Percentiles rank a stretch among this genome's conserved stretches.
phyloP scores from a whole-genome alignment of 2,888 invertebrate genomes.

The Galerucella pusilla region DNA sequence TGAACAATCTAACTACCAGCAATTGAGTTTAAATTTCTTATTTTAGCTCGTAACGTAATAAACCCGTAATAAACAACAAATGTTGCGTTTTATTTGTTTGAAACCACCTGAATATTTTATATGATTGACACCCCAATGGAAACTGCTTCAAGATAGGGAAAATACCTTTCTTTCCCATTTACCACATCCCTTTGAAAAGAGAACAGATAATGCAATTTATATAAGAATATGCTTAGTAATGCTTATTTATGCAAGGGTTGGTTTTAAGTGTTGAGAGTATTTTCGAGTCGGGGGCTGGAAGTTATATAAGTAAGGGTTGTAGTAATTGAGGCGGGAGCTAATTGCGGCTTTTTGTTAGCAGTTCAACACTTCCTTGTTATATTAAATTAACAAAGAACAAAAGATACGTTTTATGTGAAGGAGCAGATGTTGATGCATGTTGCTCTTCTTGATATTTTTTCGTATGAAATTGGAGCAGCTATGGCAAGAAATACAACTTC shows the following conservation, averaged over 20 bases:
- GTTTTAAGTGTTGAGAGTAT: constrained; percentile 28
- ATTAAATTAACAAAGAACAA: constrained; percentile 25
- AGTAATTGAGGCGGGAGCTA: constrained; percentile 32
- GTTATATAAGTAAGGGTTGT: constrained; percentile 28
- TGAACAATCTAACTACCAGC: no score
- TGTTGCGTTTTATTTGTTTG: neutral
- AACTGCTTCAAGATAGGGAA: constrained; percentile 12
- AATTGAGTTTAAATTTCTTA: no score
- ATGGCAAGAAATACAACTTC: no score
- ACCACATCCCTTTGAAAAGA: neutral
- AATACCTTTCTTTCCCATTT: neutral
- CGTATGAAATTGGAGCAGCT: no score
- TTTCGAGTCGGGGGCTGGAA: constrained; percentile 12
- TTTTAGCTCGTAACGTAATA: no score
- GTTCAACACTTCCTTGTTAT: constrained; percentile 24
- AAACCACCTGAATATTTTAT: constrained; percentile 19
- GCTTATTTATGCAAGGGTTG: constrained; percentile 39
- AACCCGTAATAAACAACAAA: neutral
- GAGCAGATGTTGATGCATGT: constrained; percentile 16
- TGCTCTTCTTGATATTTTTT: neutral
- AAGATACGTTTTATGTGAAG: constrained; percentile 1
- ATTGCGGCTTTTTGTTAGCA: constrained; percentile 30
- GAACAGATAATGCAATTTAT: constrained; percentile 35
- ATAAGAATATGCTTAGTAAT: constrained; percentile 43
- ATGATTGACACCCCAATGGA: constrained; percentile 31